Base-by-base conservation (phyloP, 2,888 invertebrate genomes). In the Drosophila pseudotakahashii region DNA sequence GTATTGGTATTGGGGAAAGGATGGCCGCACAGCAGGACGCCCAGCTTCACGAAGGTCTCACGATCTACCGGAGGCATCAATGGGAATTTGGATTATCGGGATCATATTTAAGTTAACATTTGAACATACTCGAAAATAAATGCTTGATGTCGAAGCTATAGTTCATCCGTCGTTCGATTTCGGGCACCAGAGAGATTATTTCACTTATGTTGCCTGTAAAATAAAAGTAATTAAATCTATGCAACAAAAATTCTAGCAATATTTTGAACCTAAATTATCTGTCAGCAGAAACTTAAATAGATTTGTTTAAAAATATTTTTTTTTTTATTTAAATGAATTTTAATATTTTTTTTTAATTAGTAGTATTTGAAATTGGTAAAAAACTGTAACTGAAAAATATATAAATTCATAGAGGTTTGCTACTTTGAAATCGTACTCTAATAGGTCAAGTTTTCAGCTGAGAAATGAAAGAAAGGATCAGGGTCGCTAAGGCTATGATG, bases 21-120 rank as follows among this genome's bases (percentile, higher is more conserved):
- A 75, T 93, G 93, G 0, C 95, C 95, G 68, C 95, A 95, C 30
- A 95, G 70, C 91, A 95, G 91, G 59, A 92, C 92, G 10, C 95
- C 95, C 0, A 93, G 93, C 50, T 93, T 93, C 0, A 93, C 91
- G 61, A 95, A 91, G 2, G 91, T 91, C 19, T 83, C 69, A 13
- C 91, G 90, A 77, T 91, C 92, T 92, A 39, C 16, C 7, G 10
- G 2, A 4, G 11, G 2, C 16, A n/a, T 45, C 1, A 16, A 6
- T 13, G 26, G 30, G 30, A 30, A 30, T 30, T 7, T 7, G 3
- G 9, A n/a, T 52, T 51, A 26, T 11, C 2, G 4, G 14, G 30
- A 9, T 30, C 10, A 9, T 11, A 55, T 10, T 10, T 16, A 14
- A 4, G 5, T 7, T 7, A 32, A 16, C 16, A 7, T 6, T 13